Conservation (phyloP, 2,888 invertebrate species). For the Onthophagus sagittarius region DNA sequence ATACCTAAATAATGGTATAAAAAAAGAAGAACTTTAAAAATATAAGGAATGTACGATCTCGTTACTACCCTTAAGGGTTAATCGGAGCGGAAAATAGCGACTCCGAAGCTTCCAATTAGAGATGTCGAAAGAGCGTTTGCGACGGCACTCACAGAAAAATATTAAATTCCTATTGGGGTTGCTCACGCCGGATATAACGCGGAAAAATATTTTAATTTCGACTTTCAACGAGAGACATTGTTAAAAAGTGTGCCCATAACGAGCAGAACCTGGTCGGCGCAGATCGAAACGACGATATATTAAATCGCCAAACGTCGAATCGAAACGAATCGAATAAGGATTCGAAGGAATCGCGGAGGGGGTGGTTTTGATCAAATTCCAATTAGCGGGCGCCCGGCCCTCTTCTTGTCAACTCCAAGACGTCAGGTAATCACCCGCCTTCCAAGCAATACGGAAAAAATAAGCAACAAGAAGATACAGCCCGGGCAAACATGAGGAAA, state of each 20-base stretch:
- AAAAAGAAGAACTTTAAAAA: neutral
- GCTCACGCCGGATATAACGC: neutral
- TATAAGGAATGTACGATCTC: conserved; percentile 19
- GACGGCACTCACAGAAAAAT: neutral
- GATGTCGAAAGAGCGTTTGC: neutral
- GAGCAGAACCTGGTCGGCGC: neutral
- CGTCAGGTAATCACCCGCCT: neutral
- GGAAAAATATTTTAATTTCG: neutral
- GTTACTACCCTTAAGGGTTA: conserved; percentile 26
- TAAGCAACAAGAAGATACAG: conserved; percentile 31
- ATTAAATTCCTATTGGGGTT: neutral
- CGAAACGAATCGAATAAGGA: neutral
- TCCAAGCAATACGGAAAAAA: neutral
- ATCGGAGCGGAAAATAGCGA: neutral
- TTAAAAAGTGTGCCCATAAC: neutral
- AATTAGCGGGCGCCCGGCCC: neutral
- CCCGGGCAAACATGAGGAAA: conserved; percentile 39
- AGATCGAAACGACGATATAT: neutral
- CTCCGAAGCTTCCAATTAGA: neutral
- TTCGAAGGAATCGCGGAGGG: neutral
- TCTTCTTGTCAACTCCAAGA: neutral
- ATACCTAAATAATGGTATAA: neutral
- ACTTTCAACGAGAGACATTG: neutral
- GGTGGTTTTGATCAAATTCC: neutral
- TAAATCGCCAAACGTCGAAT: neutral